Conservation (phyloP, 2,797 vertebrate genomes). For the Cercopithecus petaurista region DNA sequence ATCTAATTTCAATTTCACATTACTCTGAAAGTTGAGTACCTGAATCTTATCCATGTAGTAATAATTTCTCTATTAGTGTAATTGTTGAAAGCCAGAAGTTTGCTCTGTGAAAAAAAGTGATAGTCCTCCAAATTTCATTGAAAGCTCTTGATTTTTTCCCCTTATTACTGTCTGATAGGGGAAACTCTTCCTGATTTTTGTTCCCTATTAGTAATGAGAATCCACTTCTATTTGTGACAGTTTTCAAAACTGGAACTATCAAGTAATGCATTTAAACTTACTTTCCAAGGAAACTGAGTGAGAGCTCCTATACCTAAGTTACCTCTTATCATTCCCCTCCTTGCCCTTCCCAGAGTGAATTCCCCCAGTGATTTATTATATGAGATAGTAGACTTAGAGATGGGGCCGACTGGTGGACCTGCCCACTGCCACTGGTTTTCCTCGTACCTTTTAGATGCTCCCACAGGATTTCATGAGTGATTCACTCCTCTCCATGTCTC, state of each 20-base stretch:
- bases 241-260: constrained; percentile 29
- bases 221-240: neutral
- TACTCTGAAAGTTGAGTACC: constrained; percentile 23
- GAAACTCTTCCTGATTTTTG: neutral
- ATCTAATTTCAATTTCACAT: constrained; percentile 29
- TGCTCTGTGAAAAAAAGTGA: neutral
- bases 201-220: neutral
- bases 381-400: neutral
- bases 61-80: constrained; percentile 13
- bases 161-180: neutral
- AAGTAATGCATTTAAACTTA: neutral
- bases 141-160: neutral
- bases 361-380: neutral
- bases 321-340: neutral
- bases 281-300: constrained; percentile 5
- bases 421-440: constrained; percentile 13
- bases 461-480: constrained; percentile 42
- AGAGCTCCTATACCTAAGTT: neutral
- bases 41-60: constrained; percentile 30
- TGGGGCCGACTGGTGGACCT: neutral
- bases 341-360: neutral
- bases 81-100: constrained; percentile 42
- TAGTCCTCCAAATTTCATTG: constrained; percentile 11
- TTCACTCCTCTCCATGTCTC: constrained; percentile 64
- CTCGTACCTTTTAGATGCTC: constrained; percentile 61